phyloP scores from a whole-genome alignment of 2,888 invertebrate species.

The Oxyscelio sp. region DNA sequence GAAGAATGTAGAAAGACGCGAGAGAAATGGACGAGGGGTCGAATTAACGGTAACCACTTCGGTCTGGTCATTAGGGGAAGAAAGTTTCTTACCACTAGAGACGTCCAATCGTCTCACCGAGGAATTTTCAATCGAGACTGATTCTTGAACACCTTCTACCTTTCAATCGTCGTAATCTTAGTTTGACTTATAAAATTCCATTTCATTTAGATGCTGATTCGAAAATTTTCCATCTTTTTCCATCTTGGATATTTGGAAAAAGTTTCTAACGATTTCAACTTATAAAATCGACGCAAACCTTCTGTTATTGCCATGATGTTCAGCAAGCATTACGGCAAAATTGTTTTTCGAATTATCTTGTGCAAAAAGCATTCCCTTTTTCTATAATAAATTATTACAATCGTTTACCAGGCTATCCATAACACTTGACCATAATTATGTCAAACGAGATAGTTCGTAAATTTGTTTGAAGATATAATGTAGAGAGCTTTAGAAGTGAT shows the following conservation, averaged over 20 bases:
- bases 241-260: too few relatives aligned
- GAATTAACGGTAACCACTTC: constrained; percentile 86
- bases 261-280: too few relatives aligned
- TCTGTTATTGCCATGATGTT: too few relatives aligned
- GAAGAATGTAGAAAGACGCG: constrained; percentile 63
- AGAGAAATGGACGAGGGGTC: constrained; percentile 74
- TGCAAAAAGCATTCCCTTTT: too few relatives aligned
- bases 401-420: too few relatives aligned
- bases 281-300: too few relatives aligned
- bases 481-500: neutral
- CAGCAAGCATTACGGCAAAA: too few relatives aligned
- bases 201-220: too few relatives aligned
- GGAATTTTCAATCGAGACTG: constrained; percentile 70
- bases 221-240: too few relatives aligned
- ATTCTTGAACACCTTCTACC: constrained; percentile 79
- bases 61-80: constrained; percentile 84
- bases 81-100: constrained; percentile 82
- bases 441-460: neutral
- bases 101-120: constrained; percentile 77
- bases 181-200: constrained; percentile 41
- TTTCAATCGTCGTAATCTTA: constrained; percentile 77
- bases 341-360: too few relatives aligned
- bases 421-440: too few relatives aligned
- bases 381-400: too few relatives aligned
- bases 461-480: neutral